A percentile compares a stretch with the other conserved stretches of the same genome.
These are phyloP conservation scores for Cepphus grylle DNA, from an alignment of 2,113 vertebrate species.

Conservation along the genomic window DNA sequence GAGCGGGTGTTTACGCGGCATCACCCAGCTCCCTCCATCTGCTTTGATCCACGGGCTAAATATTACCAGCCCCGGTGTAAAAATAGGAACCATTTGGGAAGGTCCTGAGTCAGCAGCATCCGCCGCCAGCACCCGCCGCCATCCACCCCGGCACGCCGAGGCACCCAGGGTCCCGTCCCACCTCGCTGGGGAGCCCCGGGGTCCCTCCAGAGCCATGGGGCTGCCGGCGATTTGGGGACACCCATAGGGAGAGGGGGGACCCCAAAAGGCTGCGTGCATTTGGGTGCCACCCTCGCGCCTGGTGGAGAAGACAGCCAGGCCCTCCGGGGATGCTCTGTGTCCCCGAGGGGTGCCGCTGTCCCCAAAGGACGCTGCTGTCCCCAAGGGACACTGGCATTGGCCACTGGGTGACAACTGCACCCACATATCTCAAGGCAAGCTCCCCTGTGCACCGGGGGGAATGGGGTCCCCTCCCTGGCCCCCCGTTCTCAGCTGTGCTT, in stretches of 20 bases:
- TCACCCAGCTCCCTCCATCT: slow-evolving; percentile 40
- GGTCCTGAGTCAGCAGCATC: slow-evolving; percentile 63
- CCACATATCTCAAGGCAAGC: background rate
- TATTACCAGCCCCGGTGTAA: background rate
- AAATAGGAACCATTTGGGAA: slow-evolving; percentile 52
- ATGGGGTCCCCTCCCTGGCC: background rate
- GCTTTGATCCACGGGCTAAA: slow-evolving; percentile 58
- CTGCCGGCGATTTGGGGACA: background rate
- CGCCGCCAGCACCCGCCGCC: background rate
- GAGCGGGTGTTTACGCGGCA: background rate
- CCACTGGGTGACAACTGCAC: background rate
- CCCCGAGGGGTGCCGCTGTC: background rate
- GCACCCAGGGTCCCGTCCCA: background rate
- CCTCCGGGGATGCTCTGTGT: background rate
- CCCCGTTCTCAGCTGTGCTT: rapidly evolving
- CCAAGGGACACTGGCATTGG: background rate
- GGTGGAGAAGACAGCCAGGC: background rate
- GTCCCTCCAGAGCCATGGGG: background rate
- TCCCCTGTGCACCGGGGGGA: rapidly evolving
- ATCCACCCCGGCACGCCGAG: background rate
- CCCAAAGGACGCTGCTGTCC: background rate
- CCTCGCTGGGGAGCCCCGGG: background rate
- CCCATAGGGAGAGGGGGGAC: rapidly evolving
- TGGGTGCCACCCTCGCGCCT: background rate
- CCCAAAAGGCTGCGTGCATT: background rate